Conservation (phyloP, 2,797 vertebrate species). For the Anguilla megastoma region DNA sequence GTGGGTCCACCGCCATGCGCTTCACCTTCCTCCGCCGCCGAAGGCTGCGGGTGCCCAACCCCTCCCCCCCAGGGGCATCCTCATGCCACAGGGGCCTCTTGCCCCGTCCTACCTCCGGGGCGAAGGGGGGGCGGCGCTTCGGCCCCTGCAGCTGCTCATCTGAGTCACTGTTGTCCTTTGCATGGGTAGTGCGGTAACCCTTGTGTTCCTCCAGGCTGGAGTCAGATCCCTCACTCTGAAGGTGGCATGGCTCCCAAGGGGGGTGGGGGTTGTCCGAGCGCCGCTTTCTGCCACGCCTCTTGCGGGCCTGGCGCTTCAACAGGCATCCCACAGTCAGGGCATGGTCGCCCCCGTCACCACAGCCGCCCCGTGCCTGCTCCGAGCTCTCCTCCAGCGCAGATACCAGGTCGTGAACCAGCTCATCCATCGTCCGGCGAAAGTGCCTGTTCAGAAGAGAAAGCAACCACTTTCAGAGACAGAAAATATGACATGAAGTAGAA, state of each 20-base stretch:
- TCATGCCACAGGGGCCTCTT: constrained; percentile 91
- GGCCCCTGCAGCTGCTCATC: constrained; percentile 89
- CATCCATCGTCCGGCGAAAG: constrained; percentile 97
- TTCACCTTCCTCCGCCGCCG: constrained; percentile 92
- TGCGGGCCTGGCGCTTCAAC: constrained; percentile 91
- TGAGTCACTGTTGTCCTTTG: constrained; percentile 92
- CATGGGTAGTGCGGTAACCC: constrained; percentile 75
- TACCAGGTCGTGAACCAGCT: constrained; percentile 97
- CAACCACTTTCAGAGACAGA: neutral
- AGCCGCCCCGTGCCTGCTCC: constrained; percentile 92
- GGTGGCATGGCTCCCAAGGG: constrained; percentile 89
- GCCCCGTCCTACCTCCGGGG: constrained; percentile 76
- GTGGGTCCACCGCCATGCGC: constrained; percentile 93
- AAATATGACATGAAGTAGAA: neutral
- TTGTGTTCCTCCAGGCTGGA: constrained; percentile 92
- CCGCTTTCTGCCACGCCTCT: constrained; percentile 89
- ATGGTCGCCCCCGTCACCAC: constrained; percentile 89
- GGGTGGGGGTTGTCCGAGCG: constrained; percentile 88
- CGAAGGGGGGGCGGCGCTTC: constrained; percentile 83
- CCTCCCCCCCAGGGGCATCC: constrained; percentile 76
- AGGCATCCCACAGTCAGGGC: constrained; percentile 87
- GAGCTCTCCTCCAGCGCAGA: constrained; percentile 88
- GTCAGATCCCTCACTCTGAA: constrained; percentile 92
- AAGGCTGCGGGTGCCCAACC: constrained; percentile 79
- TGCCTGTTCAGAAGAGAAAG: constrained; percentile 72